These are phyloP conservation scores for Epirrhoe tristata DNA, from an alignment of 2,888 invertebrate genomes.

Conservation along the genomic window DNA sequence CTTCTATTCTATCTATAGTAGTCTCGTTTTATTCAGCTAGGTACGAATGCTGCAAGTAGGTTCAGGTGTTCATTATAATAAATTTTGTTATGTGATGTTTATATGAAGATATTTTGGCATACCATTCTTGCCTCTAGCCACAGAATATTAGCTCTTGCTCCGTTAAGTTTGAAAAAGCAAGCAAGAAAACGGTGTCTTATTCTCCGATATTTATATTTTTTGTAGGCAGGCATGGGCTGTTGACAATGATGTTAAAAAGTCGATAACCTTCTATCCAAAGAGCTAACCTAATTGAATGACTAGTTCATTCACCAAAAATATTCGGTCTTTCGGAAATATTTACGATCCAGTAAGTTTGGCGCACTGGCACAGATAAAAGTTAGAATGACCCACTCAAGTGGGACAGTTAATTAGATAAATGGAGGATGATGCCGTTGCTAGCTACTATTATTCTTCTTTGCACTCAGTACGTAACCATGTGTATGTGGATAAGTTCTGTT, in stretches of 20 bases:
- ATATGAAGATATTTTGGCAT: too few species aligned
- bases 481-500: not conserved
- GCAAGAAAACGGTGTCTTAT: too few species aligned
- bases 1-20: not conserved
- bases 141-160: too few species aligned
- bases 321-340: not conserved
- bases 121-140: too few species aligned
- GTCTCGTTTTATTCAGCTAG: not conserved
- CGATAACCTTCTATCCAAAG: not conserved
- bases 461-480: conserved; percentile 45
- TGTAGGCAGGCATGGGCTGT: too few species aligned
- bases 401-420: conserved; percentile 73
- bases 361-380: conserved; percentile 34
- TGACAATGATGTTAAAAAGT: too few species aligned
- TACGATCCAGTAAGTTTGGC: not conserved
- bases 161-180: too few species aligned
- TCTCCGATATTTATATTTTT: too few species aligned
- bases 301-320: not conserved
- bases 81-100: too few species aligned
- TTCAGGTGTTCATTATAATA: too few species aligned
- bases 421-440: conserved; percentile 50
- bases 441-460: conserved; percentile 54
- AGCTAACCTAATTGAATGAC: not conserved
- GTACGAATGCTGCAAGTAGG: too few species aligned
- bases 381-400: conserved; percentile 37